Evolutionary conservation across 2,113 vertebrate species (phyloP), one percentile per base, ranked within the genome.

Genomic region (Chunga burmeisteri): DNA sequence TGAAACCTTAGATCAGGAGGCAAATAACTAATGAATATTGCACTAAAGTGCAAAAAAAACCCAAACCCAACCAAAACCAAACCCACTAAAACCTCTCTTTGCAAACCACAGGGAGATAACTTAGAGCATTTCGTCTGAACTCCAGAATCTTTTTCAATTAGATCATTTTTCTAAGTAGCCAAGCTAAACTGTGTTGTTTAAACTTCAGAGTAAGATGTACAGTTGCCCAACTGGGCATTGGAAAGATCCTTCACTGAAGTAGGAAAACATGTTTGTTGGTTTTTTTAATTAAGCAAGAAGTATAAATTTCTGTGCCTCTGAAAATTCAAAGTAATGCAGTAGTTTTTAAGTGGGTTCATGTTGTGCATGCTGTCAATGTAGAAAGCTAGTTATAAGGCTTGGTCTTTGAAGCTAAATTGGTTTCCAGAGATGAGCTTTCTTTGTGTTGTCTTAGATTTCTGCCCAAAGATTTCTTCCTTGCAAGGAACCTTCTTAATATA

Each of bases 201-300:
- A 93, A 88, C 78, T 84, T 90, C 72, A 86, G 84, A 96, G 87
- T 62, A 50, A 97, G 95, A 89, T 62, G 65, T 44, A 44, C 20
- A 62, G 16, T 56, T 97, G 63, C 70, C 56, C 66, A 92, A 38
- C 30, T 84, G 66, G 86, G 66, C 63, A 38, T 73, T 32, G 83
- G 59, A 87, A 90, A 91, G 50, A 62, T 84, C 93, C 88, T 93
- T 72, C 58, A 46, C 78, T 96, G 72, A 95, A 92, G 85, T 11
- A 74, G 30, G 53, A 71, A 88, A 75, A 56, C n/a, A 18, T 44
- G 16, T 66, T 91, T 22, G 34, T 52, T 68, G 79, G 65, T 27
- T 49, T 59, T 70, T 17, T 49, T 92, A 38, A 38, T 84, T 34
- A 71, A 95, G 83, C 40, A 66, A 52, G 42, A 30, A 62, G 27